Evolutionary conservation across 1,140 invertebrate genomes (phyloP).

Genomic region (Anastrepha ludens): DNA sequence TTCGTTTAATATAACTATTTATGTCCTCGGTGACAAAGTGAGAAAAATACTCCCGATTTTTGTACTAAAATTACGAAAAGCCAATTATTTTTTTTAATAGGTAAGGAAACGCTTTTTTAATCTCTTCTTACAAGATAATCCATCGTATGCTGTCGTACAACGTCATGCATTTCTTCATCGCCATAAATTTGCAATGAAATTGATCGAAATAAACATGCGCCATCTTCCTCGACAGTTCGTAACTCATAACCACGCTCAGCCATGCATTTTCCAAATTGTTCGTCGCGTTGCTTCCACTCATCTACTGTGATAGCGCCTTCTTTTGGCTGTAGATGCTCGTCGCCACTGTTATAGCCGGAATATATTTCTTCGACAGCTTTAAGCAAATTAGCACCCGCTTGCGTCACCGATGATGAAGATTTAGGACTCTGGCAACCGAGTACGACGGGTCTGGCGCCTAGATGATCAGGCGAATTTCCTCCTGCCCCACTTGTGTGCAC

Average conservation of each 20-base stretch:
- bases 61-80: slow-evolving; percentile 66
- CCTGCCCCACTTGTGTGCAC: slow-evolving; percentile 57
- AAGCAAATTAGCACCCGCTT: slow-evolving; percentile 61
- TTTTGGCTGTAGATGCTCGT: slow-evolving; percentile 81
- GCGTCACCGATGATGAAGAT: slow-evolving; percentile 55
- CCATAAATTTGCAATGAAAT: slow-evolving; percentile 96
- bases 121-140: slow-evolving; percentile 89
- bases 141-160: slow-evolving; percentile 91
- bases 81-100: neutral
- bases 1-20: slow-evolving; percentile 87
- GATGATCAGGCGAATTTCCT: slow-evolving; percentile 65
- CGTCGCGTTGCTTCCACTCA: slow-evolving; percentile 80
- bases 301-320: slow-evolving; percentile 76
- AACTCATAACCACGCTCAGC: slow-evolving; percentile 84
- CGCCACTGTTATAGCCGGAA: slow-evolving; percentile 84
- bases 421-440: slow-evolving; percentile 56
- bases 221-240: slow-evolving; percentile 94
- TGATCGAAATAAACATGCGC: slow-evolving; percentile 93
- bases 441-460: slow-evolving; percentile 54
- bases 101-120: neutral
- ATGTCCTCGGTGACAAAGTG: slow-evolving; percentile 96
- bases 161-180: slow-evolving; percentile 93
- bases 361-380: slow-evolving; percentile 72
- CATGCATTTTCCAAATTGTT: slow-evolving; percentile 84
- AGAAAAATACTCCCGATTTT: slow-evolving; percentile 93